These are phyloP conservation scores for Cyanocitta stelleri DNA, from an alignment of 2,113 vertebrate genomes.

Conservation along the genomic window DNA sequence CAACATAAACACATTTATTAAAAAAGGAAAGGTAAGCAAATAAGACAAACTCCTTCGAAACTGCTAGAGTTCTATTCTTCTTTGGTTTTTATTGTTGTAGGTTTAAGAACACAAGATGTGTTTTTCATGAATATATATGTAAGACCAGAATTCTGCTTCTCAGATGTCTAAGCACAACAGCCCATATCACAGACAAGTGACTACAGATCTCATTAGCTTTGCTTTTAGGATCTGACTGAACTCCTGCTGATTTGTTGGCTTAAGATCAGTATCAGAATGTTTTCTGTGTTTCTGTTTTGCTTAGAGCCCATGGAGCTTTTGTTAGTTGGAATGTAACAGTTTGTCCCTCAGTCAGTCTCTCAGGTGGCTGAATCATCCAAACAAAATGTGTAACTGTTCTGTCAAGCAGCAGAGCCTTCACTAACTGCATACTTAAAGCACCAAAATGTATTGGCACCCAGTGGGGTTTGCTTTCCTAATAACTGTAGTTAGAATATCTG, in stretches of 20 bases:
- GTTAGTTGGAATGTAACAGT: neutral
- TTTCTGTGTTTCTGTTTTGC: neutral
- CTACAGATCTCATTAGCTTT: neutral
- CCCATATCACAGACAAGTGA: neutral
- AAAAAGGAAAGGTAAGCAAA: conserved; percentile 88
- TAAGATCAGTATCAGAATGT: neutral
- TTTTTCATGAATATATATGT: neutral
- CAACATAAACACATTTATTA: conserved; percentile 90
- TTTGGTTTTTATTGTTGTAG: neutral
- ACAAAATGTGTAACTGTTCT: neutral
- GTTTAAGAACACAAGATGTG: neutral
- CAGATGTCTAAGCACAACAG: neutral
- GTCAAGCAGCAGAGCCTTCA: neutral
- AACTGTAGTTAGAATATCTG: neutral
- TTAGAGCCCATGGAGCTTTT: neutral
- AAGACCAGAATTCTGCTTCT: neutral
- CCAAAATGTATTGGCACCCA: neutral
- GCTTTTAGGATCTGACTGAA: neutral
- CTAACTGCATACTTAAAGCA: neutral
- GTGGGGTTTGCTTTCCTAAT: neutral
- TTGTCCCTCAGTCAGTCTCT: neutral
- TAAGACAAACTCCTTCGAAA: neutral
- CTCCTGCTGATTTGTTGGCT: neutral
- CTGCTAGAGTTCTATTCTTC: neutral
- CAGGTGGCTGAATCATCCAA: neutral